Evolutionary conservation across 2,797 vertebrate genomes (phyloP), one percentile per base, ranked within the genome.

Genomic region (Enteromius fasciolatus): DNA sequence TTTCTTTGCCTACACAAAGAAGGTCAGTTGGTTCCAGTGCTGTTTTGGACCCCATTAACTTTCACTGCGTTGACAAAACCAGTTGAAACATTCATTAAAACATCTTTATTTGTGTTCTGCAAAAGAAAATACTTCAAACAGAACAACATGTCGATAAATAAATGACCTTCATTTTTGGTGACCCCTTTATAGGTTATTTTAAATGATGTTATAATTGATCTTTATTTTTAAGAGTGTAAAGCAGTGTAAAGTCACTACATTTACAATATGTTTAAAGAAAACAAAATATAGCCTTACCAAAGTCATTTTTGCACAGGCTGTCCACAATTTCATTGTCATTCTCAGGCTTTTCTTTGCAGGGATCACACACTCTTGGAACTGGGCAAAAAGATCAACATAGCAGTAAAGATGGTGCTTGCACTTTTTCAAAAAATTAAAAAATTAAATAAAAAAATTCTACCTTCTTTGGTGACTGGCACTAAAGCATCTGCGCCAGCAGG

Each of bases 251-350:
- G 17, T 0, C 2, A 6, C 33, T 44, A 72, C 46, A 76, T 44
- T 61, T 18, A 63, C n/a, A 70, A 1, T 14, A 46, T 14, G 6
- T 8, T 25, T 54, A 64, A 14, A 66, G 8, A 5, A 69, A 63
- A n/a, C 48, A 79, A 18, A 33, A 36, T 18, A 48, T 2, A 20
- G 66, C 96, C 97, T 97, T 94, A 99, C 98, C 98, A 48, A 99
- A 99, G 90, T 99, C 97, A 87, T 98, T 99, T 93, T 97, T 99
- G 89, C 98, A 99, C 88, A 99, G 93, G 84, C 95, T 99, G 93
- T 98, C 97, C 78, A 97, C 96, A 20, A 99, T 99, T 93, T 98
- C 97, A 31, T 98, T 99, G 91, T 99, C 98, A 25, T 99, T 97
- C 70, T 98, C 97, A 0, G 94, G 95, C 48, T 95, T 97, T 90